phyloP scores from a whole-genome alignment of 2,113 vertebrate species.

The Asarcornis scutulata region DNA sequence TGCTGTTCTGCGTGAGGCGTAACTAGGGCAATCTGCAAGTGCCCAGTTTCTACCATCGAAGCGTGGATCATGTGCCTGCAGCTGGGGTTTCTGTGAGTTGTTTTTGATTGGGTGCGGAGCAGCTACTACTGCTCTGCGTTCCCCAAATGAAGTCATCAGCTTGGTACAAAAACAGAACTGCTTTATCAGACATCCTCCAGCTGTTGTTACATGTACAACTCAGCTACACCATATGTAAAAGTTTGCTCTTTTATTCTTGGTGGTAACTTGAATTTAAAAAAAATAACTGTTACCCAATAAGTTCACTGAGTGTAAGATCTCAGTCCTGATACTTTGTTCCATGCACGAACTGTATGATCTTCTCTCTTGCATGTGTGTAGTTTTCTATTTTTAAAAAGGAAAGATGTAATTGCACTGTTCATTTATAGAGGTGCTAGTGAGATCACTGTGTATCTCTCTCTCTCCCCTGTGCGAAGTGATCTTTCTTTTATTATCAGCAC shows the following conservation, averaged over 20 bases:
- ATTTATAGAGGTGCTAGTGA: background rate
- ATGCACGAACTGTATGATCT: background rate
- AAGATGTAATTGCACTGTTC: background rate
- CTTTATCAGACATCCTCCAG: background rate
- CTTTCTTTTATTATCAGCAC: background rate
- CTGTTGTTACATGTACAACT: background rate
- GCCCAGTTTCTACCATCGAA: background rate
- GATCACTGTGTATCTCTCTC: background rate
- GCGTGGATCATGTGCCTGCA: background rate
- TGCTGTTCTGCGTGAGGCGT: background rate
- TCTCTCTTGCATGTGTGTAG: background rate
- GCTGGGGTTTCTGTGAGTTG: background rate
- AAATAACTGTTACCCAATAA: background rate
- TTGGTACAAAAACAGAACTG: background rate
- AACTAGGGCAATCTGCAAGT: background rate
- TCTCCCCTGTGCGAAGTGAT: background rate
- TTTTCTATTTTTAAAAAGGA: background rate
- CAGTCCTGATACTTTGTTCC: background rate
- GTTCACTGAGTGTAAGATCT: background rate
- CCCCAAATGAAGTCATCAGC: background rate
- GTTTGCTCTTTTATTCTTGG: background rate
- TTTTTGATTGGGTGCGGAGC: background rate
- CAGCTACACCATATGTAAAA: background rate
- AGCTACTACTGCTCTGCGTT: background rate
- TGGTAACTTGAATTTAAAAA: background rate